Evolutionary conservation across 2,888 invertebrate genomes (phyloP).

Genomic region (Melipona beecheii): DNA sequence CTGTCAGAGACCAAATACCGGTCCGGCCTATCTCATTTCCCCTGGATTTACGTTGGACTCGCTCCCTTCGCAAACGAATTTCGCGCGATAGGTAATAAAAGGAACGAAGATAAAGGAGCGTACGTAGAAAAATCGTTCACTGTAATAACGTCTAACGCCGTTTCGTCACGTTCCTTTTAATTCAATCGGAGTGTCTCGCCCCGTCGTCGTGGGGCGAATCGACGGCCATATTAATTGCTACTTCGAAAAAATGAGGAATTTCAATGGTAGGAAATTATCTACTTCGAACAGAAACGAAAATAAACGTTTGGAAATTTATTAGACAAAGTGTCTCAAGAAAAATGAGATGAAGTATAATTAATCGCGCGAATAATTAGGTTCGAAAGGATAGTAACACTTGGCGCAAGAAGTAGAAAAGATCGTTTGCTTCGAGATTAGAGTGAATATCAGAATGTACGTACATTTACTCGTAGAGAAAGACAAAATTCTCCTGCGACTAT

Average conservation of each 20-base stretch:
- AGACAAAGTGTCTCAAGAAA: no score
- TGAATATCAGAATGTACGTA: neutral
- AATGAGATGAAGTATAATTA: no score
- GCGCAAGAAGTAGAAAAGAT: neutral
- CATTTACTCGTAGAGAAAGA: neutral
- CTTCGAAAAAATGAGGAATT: no score
- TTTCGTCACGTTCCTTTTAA: conserved; percentile 18
- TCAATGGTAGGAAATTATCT: no score
- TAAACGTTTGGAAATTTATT: no score
- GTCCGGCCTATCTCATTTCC: conserved; percentile 37
- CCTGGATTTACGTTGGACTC: conserved; percentile 35
- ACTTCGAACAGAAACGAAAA: no score
- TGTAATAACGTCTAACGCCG: neutral
- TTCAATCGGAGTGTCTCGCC: conserved; percentile 2
- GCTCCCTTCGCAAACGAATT: conserved; percentile 13
- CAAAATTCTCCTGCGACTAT: neutral
- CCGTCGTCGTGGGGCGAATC: neutral
- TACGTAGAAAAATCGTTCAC: neutral
- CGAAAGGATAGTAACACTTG: no score
- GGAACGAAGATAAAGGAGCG: neutral
- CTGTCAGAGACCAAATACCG: conserved; percentile 6
- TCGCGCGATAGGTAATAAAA: conserved; percentile 30
- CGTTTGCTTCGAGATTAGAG: neutral
- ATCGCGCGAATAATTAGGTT: no score
- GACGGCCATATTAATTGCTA: neutral